Base-by-base conservation (phyloP, 2,888 invertebrate genomes). In the Fragum fragum region DNA sequence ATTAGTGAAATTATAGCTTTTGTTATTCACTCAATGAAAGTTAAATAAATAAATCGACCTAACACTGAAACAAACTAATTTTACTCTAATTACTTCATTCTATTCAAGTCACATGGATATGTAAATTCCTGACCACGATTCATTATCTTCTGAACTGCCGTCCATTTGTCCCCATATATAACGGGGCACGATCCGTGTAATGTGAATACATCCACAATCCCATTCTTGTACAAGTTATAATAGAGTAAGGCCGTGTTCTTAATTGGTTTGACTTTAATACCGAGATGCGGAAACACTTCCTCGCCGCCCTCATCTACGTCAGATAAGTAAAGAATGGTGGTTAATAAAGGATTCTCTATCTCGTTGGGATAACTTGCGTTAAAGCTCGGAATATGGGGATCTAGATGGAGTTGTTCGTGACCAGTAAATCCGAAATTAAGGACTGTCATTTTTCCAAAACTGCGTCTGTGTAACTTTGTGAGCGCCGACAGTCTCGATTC, bases 61-160 rank as follows among this genome's bases (percentile, higher is more conserved):
- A n/a, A n/a, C n/a, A n/a, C n/a, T n/a, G n/a, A n/a, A n/a, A n/a
- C n/a, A n/a, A n/a, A n/a, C n/a, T n/a, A n/a, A n/a, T n/a, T n/a
- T n/a, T n/a, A n/a, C n/a, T n/a, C n/a, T n/a, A n/a, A n/a, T 32
- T 32, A 61, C 16, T 61, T 32, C 26, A 61, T 29, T 32, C 11
- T 29, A 32, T 61, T 18, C 14, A 61, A 61, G 11, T 29, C n/a
- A 53, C 70, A 70, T 14, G 70, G 70, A 53, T 70, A 70, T 16
- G 18, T 52, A 53, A 70, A 70, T 21, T 70, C 70, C 28, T 70
- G 70, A 28, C 70, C 70, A 70, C 53, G 29, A 53, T 36, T 52
- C 29, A 11, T 5, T 2, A 70, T 53, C 52, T 11, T 21, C n/a
- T 52, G 53, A 21, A 16, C 5, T 16, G 70, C 70, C 11, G 29